Percentiles rank a stretch among this genome's conserved stretches.
Conservation (phyloP, 2,113 vertebrate genomes). For the Pachypanchax playfairii region DNA sequence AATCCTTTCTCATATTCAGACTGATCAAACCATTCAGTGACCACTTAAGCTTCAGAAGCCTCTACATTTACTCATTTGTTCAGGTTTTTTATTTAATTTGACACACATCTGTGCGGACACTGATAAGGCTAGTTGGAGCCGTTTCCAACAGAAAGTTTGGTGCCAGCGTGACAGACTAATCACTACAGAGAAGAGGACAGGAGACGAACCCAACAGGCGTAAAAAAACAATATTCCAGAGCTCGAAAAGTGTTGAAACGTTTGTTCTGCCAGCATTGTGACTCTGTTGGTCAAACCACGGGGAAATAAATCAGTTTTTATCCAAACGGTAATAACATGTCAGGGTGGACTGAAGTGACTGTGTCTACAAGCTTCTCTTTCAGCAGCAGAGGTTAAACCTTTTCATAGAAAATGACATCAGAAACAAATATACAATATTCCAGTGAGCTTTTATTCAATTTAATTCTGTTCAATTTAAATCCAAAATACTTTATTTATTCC, state of each 20-base stretch:
- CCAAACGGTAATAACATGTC: constrained; percentile 57
- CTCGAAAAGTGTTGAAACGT: constrained; percentile 34
- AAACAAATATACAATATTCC: too few relatives aligned
- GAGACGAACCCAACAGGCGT: constrained; percentile 23
- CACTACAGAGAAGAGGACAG: constrained; percentile 34
- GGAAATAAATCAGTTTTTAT: constrained; percentile 59
- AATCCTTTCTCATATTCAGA: constrained; percentile 1
- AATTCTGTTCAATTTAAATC: too few relatives aligned
- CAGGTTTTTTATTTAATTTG: constrained; percentile 8
- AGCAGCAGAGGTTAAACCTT: constrained; percentile 16
- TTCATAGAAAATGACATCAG: constrained; percentile 6
- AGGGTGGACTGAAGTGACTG: constrained; percentile 37
- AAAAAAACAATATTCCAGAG: constrained; percentile 39
- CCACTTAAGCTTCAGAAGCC: not conserved
- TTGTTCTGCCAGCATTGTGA: constrained; percentile 42
- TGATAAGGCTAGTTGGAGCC: constrained; percentile 20
- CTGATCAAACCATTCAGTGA: not conserved
- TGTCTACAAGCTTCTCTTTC: constrained; percentile 33
- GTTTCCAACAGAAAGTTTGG: constrained; percentile 13
- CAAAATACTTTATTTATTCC: too few relatives aligned
- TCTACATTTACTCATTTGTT: constrained; percentile 5
- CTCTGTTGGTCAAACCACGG: constrained; percentile 22
- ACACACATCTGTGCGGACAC: constrained; percentile 26
- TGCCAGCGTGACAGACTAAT: constrained; percentile 28
- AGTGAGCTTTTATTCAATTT: too few relatives aligned